phyloP scores from a whole-genome alignment of 2,113 vertebrate genomes.

The Uria lomvia region DNA sequence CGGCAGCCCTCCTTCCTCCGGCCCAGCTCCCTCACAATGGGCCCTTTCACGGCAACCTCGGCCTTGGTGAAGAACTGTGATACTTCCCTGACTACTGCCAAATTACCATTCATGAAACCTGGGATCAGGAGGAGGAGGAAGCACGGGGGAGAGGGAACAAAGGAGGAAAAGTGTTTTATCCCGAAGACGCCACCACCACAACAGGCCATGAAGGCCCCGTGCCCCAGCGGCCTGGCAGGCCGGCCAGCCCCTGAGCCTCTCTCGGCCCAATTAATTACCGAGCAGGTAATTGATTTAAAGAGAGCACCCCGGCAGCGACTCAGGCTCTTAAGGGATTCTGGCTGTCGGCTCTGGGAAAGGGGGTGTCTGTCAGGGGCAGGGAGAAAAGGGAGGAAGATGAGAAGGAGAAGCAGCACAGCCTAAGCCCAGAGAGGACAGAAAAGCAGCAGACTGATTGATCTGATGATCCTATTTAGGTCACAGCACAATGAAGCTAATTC shows the following conservation, averaged over 20 bases:
- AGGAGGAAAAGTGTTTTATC: neutral
- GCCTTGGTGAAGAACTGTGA: neutral
- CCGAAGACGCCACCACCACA: neutral
- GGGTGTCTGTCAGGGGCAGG: neutral
- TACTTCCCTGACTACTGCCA: neutral
- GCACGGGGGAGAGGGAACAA: neutral
- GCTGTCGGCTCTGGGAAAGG: neutral
- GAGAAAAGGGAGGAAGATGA: neutral
- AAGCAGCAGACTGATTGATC: constrained; percentile 59
- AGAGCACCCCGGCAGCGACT: neutral
- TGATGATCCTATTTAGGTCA: constrained; percentile 67
- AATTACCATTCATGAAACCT: constrained; percentile 29
- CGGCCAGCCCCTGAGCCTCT: neutral
- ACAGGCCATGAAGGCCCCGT: neutral
- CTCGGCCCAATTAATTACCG: rapidly evolving
- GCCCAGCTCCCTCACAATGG: constrained; percentile 34
- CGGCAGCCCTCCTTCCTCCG: neutral
- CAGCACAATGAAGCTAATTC: constrained; percentile 62
- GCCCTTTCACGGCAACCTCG: constrained; percentile 30
- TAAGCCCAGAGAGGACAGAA: constrained; percentile 17
- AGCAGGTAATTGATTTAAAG: neutral
- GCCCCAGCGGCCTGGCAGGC: neutral
- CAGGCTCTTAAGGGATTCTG: neutral
- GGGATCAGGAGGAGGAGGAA: neutral
- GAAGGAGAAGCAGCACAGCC: neutral